A percentile compares a stretch with the other conserved stretches of the same genome.
phyloP scores from a whole-genome alignment of 2,113 vertebrate genomes.

The Elanoides forficatus region DNA sequence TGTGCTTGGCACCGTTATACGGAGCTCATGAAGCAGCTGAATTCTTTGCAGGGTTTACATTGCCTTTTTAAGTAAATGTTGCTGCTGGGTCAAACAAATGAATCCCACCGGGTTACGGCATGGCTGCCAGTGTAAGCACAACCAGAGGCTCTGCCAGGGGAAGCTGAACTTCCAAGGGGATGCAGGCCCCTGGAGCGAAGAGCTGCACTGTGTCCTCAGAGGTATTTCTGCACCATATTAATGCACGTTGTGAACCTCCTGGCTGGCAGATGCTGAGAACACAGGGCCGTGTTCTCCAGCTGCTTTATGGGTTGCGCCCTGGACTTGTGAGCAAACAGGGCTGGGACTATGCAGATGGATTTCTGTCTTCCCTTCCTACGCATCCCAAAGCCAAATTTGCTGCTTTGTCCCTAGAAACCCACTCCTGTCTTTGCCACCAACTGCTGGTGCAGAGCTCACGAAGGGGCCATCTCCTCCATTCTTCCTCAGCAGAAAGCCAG shows the following conservation, averaged over 20 bases:
- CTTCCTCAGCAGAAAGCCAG: background rate
- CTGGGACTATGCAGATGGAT: fast-evolving
- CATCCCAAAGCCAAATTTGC: background rate
- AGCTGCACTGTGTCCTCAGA: fast-evolving
- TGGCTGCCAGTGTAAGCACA: background rate
- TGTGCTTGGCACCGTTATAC: fast-evolving
- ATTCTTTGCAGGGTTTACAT: background rate
- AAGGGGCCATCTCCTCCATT: background rate
- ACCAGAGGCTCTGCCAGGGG: background rate
- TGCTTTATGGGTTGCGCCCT: fast-evolving
- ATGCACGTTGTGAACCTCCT: fast-evolving
- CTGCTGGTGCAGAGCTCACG: background rate
- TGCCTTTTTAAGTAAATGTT: background rate
- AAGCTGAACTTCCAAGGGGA: background rate
- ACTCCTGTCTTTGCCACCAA: background rate
- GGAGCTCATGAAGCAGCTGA: background rate
- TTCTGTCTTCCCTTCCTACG: background rate
- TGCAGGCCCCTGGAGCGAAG: fast-evolving
- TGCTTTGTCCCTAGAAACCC: background rate
- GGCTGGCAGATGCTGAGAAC: background rate
- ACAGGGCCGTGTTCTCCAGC: fast-evolving
- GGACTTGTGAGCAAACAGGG: background rate
- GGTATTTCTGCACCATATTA: background rate
- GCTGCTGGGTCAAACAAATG: background rate
- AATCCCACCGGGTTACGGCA: background rate